Evolutionary conservation across 1,140 invertebrate genomes (phyloP).

Genomic region (Procambarus virginalis): DNA sequence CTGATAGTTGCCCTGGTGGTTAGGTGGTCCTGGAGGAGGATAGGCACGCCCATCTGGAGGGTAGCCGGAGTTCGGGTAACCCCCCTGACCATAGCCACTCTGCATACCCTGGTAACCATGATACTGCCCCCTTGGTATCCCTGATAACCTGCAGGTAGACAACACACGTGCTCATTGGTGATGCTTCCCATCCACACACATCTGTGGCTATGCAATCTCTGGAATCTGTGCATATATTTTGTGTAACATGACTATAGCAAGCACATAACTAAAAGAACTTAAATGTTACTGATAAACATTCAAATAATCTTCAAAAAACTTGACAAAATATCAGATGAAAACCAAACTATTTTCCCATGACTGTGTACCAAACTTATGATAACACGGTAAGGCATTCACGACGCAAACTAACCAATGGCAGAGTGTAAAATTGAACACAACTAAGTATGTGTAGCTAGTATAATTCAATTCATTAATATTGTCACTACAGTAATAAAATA

Average conservation of each 20-base stretch:
- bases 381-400: background rate
- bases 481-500: background rate
- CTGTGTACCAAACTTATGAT: slow-evolving; percentile 3
- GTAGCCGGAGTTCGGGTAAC: slow-evolving; percentile 66
- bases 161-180: background rate
- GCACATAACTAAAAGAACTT: background rate
- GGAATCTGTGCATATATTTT: background rate
- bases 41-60: slow-evolving; percentile 67
- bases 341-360: background rate
- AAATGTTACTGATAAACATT: background rate
- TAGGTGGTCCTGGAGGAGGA: slow-evolving; percentile 66
- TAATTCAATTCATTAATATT: background rate
- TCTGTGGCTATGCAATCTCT: background rate
- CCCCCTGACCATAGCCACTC: slow-evolving; percentile 62
- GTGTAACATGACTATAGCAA: background rate
- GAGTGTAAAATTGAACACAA: background rate
- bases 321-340: background rate
- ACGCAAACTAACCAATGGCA: background rate
- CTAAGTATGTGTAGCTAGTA: background rate
- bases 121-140: slow-evolving; percentile 70
- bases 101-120: slow-evolving; percentile 72
- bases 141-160: slow-evolving; percentile 68
- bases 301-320: background rate
- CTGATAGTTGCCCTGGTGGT: slow-evolving; percentile 70
- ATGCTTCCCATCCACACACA: background rate